phyloP scores from a whole-genome alignment of 2,797 vertebrate genomes.

The Mormyrops boulengeri region DNA sequence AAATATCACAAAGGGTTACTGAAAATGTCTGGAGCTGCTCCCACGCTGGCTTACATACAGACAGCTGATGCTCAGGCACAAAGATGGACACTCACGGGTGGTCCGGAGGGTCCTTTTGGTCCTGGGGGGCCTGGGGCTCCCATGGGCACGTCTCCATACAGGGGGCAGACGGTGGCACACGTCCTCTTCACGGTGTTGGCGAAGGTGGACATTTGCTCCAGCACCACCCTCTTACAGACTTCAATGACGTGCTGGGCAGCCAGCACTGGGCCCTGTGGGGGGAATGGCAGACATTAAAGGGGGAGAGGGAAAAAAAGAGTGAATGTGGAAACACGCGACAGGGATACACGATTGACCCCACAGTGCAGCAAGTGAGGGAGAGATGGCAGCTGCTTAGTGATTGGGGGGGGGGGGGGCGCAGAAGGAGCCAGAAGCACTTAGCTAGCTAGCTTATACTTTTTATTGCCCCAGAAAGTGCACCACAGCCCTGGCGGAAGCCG shows the following conservation, averaged over 20 bases:
- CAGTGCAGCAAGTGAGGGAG: conserved; percentile 37
- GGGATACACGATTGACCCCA: conserved; percentile 32
- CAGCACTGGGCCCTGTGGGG: conserved; percentile 57
- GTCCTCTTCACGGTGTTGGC: conserved; percentile 68
- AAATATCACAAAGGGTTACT: background rate
- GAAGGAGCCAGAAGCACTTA: conserved; percentile 46
- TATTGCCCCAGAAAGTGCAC: conserved; percentile 47
- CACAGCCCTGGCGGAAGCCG: conserved; percentile 42
- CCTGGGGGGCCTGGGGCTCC: conserved; percentile 56
- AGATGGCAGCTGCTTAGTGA: background rate
- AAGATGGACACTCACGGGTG: conserved; percentile 52
- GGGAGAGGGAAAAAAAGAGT: background rate
- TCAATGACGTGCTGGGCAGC: conserved; percentile 63
- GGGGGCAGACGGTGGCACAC: conserved; percentile 60
- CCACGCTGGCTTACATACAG: background rate
- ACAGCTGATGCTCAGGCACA: background rate
- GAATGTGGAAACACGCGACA: conserved; percentile 43
- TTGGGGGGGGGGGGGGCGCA: conserved; percentile 26
- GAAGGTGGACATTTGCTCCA: conserved; percentile 70
- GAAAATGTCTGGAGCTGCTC: background rate
- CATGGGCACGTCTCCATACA: conserved; percentile 65
- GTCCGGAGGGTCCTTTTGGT: conserved; percentile 58
- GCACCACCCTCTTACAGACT: conserved; percentile 64
- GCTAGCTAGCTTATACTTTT: conserved; percentile 46
- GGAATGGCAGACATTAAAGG: conserved; percentile 13